Evolutionary conservation across 2,797 vertebrate species (phyloP).

Genomic region (Leucoraja ocellata): DNA sequence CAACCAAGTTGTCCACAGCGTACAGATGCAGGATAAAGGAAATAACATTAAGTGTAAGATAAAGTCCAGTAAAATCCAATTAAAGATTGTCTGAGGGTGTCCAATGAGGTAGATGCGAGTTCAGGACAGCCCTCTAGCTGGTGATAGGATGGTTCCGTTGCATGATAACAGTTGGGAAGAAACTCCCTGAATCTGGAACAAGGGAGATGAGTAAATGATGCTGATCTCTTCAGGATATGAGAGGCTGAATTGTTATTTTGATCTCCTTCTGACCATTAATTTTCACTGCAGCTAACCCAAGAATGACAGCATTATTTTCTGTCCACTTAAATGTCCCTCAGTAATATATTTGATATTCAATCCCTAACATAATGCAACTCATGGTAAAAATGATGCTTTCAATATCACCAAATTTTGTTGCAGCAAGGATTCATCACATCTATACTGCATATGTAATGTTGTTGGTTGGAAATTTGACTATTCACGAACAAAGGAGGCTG

Average conservation of each 20-base stretch:
- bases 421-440: not conserved
- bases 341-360: slow-evolving; percentile 3
- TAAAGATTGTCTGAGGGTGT: too few species aligned
- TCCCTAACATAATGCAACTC: not conserved
- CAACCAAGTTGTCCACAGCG: too few species aligned
- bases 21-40: too few species aligned
- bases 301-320: not conserved
- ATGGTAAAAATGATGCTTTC: not conserved
- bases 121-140: too few species aligned
- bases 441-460: not conserved
- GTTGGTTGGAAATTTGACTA: too few species aligned
- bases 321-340: not conserved
- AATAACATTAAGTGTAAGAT: too few species aligned
- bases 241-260: not conserved
- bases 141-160: too few species aligned
- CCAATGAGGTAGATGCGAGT: too few species aligned
- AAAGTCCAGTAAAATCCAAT: too few species aligned
- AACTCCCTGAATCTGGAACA: too few species aligned
- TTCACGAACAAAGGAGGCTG: too few species aligned
- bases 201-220: not conserved
- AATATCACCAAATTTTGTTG: not conserved
- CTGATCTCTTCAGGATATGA: not conserved
- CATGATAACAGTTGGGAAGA: too few species aligned
- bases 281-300: not conserved
- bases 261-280: not conserved